Evolutionary conservation across 2,888 invertebrate genomes (phyloP).

Genomic region (Halictus quadricinctus): DNA sequence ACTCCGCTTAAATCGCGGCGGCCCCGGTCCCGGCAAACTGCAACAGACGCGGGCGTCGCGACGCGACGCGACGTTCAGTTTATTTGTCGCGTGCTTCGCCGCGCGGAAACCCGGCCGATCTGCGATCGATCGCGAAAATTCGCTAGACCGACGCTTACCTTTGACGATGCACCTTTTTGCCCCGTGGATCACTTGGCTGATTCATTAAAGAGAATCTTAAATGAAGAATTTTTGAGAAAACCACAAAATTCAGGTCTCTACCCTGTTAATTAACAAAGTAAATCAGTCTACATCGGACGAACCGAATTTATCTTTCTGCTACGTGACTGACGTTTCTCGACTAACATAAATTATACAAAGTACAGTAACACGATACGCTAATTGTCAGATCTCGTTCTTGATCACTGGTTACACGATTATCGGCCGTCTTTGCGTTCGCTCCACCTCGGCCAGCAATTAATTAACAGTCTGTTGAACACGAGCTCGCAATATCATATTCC

Average conservation of each 20-base stretch:
- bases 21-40: slow-evolving; percentile 17
- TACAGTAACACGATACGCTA: background rate
- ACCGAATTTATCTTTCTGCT: too few relatives aligned
- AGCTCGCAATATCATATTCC: background rate
- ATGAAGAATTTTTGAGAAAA: background rate
- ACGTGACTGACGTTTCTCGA: background rate
- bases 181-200: background rate
- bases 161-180: background rate
- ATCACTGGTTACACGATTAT: background rate
- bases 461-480: background rate
- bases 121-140: background rate
- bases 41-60: background rate
- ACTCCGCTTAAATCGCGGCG: slow-evolving; percentile 38
- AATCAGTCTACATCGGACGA: too few relatives aligned
- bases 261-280: too few relatives aligned
- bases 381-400: background rate
- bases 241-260: too few relatives aligned
- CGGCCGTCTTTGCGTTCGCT: background rate
- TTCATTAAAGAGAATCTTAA: background rate
- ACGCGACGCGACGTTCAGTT: background rate
- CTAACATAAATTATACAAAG: background rate
- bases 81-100: background rate
- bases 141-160: background rate
- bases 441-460: background rate
- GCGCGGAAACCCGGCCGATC: background rate